Evolutionary conservation across 2,113 vertebrate species (phyloP), one percentile per base, ranked within the genome.

Genomic region (Pantherophis guttatus): DNA sequence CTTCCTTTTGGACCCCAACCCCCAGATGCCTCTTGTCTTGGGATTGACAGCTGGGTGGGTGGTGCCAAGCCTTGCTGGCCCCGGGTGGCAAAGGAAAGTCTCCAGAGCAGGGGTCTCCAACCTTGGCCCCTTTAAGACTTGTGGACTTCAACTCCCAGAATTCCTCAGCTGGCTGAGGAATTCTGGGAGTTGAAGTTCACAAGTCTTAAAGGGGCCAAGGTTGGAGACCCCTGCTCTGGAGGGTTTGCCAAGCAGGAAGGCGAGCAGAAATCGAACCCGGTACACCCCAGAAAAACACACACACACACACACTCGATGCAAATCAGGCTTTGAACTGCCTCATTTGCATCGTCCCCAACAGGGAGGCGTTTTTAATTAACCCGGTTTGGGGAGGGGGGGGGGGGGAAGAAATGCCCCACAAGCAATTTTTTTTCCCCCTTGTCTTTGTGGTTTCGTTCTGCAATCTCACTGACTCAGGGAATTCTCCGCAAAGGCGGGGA

Each of bases 11-110:
- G 7, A 58, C 21, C 57, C 7, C 48, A 50, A 50, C 48, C 48
- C 55, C 57, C 57, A 23, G 7, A 23, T 8, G 19, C 19, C 19
- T 2, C 55, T 57, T 6, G 19, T 57, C 19, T 57, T 57, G 21
- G 11, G 10, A 29, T 29, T 65, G 24, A 62, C 3, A 26, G 59
- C 3, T 65, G 26, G 26, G 59, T 3, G 24, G 59, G 59, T 9
- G 3, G 24, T 3, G 24, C 10, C 59, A 9, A 12, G 24, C 9
- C 59, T 65, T 11, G 59, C 24, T 29, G 3, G 0, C 59, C 24
- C 26, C 11, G 0, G 3, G 3, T 29, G 24, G 3, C 26, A 11
- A 11, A 65, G 0, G 9, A 10, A 26, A 62, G 23, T 24, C 3
- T 26, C 59, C 26, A 2, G 59, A 53, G 10, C 10, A 53, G 52